Evolutionary conservation across 2,113 vertebrate genomes (phyloP), one percentile per base, ranked within the genome.

Genomic region (Zosterops borbonicus): DNA sequence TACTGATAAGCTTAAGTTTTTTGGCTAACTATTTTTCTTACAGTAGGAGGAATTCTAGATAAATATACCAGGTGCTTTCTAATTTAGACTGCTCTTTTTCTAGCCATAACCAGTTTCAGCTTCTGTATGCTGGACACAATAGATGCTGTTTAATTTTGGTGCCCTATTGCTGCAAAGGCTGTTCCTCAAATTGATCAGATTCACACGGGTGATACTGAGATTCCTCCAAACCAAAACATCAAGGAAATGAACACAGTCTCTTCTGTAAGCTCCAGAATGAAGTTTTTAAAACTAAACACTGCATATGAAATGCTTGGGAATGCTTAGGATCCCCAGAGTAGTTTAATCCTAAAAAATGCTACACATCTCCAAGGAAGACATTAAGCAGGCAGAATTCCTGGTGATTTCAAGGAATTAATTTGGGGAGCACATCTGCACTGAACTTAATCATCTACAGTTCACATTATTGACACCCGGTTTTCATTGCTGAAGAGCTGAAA

Each of bases 381-480:
- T 46, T 9, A 80, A 69, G 19, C 18, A 68, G 22, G 3, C 37
- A 62, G 37, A 87, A 83, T 28, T 69, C 23, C 64, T 89, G 64
- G 49, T 4, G 17, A 87, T 53, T 82, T 65, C 42, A 49, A 76
- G 49, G 25, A 89, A 70, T 74, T 1, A 89, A 70, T 74, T 1
- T 31, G 25, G 15, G 50, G 53, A 14, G 12, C 53, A 70, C 24
- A 28, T 1, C 1, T 16, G 21, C 19, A 28, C 23, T 83, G 55
- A 70, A 55, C 25, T 77, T 27, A 3, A 91, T 41, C 27, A 39
- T 12, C 23, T 8, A 20, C 11, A 39, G 29, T 6, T 77, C 63
- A 63, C 9, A 63, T 31, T 39, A 62, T 0, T 39, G 59, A 83
- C 35, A 85, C 6, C 10, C 0, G 0, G 25, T 33, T 83, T 67